These are phyloP conservation scores for Stictonetta naevosa DNA, from an alignment of 2,113 vertebrate genomes.

Conservation along the genomic window DNA sequence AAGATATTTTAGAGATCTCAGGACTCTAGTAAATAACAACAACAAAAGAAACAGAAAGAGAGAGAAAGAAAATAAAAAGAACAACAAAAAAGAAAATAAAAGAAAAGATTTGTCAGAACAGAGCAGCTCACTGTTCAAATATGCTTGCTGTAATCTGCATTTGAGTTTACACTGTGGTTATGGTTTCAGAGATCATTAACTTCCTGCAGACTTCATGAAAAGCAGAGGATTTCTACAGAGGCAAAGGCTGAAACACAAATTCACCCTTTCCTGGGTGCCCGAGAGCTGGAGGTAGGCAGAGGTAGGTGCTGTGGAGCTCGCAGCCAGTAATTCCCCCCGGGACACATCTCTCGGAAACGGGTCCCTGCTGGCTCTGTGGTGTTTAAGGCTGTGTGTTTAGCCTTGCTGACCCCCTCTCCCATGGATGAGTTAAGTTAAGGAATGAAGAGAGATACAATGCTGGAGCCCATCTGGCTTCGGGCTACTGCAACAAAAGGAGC, in stretches of 20 bases:
- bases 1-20: background rate
- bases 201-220: background rate
- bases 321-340: rapidly evolving
- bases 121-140: background rate
- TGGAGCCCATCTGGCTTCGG: background rate
- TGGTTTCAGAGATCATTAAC: background rate
- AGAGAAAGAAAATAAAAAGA: background rate
- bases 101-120: background rate
- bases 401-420: background rate
- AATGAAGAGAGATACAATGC: background rate
- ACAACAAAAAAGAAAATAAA: background rate
- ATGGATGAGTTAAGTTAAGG: background rate
- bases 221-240: background rate
- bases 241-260: background rate
- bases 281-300: background rate
- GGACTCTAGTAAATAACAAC: background rate
- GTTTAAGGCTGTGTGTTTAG: background rate
- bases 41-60: background rate
- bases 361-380: background rate
- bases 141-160: background rate
- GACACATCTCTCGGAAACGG: background rate
- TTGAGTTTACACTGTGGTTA: background rate
- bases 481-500: background rate
- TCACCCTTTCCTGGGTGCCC: background rate
- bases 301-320: background rate